Evolutionary conservation across 53 echinoderm and acorn worm species (phyloP), one percentile per base, ranked within the genome.

Genomic region (Glandiceps talaboti): DNA sequence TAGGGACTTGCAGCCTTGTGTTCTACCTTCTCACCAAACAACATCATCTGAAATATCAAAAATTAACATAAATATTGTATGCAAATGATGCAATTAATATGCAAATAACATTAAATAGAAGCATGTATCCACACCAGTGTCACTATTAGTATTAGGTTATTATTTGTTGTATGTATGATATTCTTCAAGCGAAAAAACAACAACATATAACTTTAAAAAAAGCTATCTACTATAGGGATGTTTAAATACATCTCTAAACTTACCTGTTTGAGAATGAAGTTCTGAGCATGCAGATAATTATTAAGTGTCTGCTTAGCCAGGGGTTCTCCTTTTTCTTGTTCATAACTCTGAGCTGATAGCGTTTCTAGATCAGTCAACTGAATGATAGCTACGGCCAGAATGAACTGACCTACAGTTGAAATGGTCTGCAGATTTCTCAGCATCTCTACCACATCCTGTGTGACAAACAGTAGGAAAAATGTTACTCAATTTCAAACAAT

Each of bases 351-450:
- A 31, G 88, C 90, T 12, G 90, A 80, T 78, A 92, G 80, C 27
- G 89, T 88, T 30, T 82, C 75, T 20, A 96, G 91, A 84, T 96
- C 97, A 26, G 88, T 89, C 31, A 90, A 81, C 84, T 96, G 97
- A 26, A 93, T 89, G 83, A 90, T 96, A 80, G 93, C 97, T 28
- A 93, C 81, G 32, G 89, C 89, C 78, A 88, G 80, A 73, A 96
- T 81, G 25, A 93, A 89, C 75, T 82, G 81, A 26, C 88, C 93
- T 14, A 90, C 87, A 74, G 97, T 88, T 25, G 97, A 96, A 73
- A 96, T 77, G 77, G 97, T 96, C 82, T 90, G 92, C 80, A 93
- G 91, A 73, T 76, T 80, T 75, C 85, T 85, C 73, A 96, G 78
- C 1, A 96, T 83, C 74, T 78, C 79, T 33, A 96, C 77, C 1